Evolutionary conservation across 2,888 invertebrate species (phyloP).

Genomic region (Plagodis dolabraria): DNA sequence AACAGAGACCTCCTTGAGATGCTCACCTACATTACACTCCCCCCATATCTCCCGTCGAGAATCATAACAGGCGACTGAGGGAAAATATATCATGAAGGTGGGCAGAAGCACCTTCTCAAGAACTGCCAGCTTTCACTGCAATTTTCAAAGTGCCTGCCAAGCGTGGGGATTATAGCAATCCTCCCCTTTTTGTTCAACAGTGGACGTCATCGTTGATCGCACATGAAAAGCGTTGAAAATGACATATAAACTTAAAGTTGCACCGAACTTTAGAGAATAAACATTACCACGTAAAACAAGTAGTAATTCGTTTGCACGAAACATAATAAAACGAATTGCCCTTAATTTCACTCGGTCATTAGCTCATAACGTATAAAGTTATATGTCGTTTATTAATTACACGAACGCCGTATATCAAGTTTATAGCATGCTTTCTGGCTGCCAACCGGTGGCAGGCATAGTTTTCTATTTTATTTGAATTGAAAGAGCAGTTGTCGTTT

Average conservation of each 20-base stretch:
- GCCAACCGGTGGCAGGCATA: slow-evolving; percentile 24
- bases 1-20: no score
- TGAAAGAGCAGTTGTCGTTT: not conserved
- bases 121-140: no score
- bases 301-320: slow-evolving; percentile 46
- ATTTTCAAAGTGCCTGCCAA: no score
- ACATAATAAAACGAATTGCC: slow-evolving; percentile 61
- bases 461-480: slow-evolving; percentile 5
- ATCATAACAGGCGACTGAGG: no score
- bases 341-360: slow-evolving; percentile 62
- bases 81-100: no score
- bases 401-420: slow-evolving; percentile 42
- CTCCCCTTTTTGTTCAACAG: no score
- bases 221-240: no score
- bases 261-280: slow-evolving; percentile 2
- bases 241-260: not conserved
- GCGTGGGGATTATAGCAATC: no score
- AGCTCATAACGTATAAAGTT: slow-evolving; percentile 39
- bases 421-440: slow-evolving; percentile 34
- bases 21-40: no score
- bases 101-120: no score
- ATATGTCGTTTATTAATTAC: slow-evolving; percentile 43
- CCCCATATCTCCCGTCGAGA: no score
- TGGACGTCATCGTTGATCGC: no score
- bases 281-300: slow-evolving; percentile 47